phyloP scores from a whole-genome alignment of 2,113 vertebrate species.

The Poecilia latipinna region DNA sequence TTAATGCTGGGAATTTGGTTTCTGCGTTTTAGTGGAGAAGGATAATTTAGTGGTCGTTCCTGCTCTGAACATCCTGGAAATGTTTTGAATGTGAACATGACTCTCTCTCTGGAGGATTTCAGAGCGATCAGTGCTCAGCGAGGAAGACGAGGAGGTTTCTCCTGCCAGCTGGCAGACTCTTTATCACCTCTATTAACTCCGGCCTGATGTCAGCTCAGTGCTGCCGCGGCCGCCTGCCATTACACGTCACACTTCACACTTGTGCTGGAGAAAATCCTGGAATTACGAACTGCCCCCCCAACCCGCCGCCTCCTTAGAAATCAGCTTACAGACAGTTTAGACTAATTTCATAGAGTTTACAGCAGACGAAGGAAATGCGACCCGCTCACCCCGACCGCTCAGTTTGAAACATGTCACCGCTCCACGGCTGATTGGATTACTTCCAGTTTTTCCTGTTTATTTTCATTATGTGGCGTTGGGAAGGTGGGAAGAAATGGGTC shows the following conservation, averaged over 20 bases:
- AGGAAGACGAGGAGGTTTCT: slow-evolving; percentile 15
- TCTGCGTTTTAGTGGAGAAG: background rate
- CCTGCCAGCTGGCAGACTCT: slow-evolving; percentile 43
- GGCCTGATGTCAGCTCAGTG: background rate
- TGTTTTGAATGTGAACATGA: background rate
- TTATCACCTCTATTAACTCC: slow-evolving; percentile 39
- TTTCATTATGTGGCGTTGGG: background rate
- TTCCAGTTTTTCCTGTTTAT: background rate
- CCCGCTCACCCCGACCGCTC: background rate
- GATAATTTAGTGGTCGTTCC: background rate
- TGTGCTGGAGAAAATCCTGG: slow-evolving; percentile 24
- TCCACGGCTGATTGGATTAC: background rate
- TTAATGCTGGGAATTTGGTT: background rate
- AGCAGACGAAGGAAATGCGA: slow-evolving; percentile 11
- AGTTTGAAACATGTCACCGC: background rate
- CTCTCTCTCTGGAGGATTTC: slow-evolving; percentile 16
- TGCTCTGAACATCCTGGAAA: background rate
- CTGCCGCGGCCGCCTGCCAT: slow-evolving; percentile 8
- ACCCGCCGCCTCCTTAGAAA: slow-evolving; percentile 3
- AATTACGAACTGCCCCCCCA: slow-evolving; percentile 2
- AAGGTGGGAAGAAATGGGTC: background rate
- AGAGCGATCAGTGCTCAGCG: slow-evolving; percentile 16
- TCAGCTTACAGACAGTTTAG: slow-evolving; percentile 28
- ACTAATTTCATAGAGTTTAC: slow-evolving; percentile 19
- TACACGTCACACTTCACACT: slow-evolving; percentile 28